A percentile compares a stretch with the other conserved stretches of the same genome.
Conservation (phyloP, 2,797 vertebrate genomes). For the Moxostoma hubbsi region DNA sequence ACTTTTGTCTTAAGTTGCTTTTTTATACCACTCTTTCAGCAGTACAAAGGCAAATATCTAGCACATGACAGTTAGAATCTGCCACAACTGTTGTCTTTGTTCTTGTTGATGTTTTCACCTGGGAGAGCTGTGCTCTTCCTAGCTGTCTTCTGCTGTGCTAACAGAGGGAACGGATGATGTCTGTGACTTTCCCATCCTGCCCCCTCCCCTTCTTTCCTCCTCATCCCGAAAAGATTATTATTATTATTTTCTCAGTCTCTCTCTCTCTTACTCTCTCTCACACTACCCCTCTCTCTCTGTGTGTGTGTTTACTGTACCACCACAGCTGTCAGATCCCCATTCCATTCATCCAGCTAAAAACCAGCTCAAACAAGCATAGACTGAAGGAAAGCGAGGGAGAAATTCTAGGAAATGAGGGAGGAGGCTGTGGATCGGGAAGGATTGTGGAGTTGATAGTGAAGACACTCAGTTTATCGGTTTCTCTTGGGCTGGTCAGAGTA, state of each 20-base stretch:
- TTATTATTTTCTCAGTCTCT: conserved; percentile 2
- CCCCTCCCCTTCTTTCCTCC: conserved; percentile 49
- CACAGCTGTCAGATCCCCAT: conserved; percentile 57
- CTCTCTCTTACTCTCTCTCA: too few relatives aligned
- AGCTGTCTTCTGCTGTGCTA: conserved; percentile 24
- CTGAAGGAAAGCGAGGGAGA: not conserved
- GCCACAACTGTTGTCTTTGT: conserved; percentile 21
- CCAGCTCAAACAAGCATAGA: conserved; percentile 37
- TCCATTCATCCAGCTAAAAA: conserved; percentile 55
- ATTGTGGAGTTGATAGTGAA: conserved; percentile 32
- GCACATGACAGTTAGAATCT: not conserved
- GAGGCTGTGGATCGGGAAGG: conserved; percentile 28
- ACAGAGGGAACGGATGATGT: not conserved
- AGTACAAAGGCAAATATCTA: not conserved
- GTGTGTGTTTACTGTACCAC: conserved; percentile 43
- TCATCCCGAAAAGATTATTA: conserved; percentile 61
- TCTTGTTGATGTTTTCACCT: not conserved
- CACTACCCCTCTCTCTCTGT: not conserved
- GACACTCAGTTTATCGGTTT: not conserved
- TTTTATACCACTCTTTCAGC: not conserved
- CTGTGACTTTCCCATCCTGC: not conserved
- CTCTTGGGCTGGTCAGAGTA: not conserved
- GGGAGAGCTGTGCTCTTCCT: conserved; percentile 23
- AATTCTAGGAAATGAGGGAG: conserved; percentile 46
- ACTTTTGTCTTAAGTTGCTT: not conserved